Conservation (phyloP, 2,888 invertebrate genomes). For the Dynastes hyllus region DNA sequence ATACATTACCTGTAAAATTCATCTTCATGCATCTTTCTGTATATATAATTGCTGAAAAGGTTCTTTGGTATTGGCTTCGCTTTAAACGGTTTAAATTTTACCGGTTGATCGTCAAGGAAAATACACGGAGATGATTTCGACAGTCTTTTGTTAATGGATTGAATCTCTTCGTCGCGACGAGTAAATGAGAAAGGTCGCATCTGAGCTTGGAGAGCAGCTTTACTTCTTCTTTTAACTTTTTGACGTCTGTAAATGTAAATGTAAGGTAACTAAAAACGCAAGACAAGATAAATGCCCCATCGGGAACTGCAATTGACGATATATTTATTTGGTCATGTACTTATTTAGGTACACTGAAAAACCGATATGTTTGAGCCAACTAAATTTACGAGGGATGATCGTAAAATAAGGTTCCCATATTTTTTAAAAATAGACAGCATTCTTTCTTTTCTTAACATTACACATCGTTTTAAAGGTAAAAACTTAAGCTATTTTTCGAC, state of each 20-base stretch:
- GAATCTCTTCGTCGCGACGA: constrained; percentile 71
- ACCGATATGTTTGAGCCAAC: too few relatives aligned
- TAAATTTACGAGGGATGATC: too few relatives aligned
- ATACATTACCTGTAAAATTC: constrained; percentile 80
- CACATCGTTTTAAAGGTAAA: too few relatives aligned
- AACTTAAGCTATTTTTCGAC: too few relatives aligned
- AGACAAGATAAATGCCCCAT: too few relatives aligned
- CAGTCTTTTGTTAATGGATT: constrained; percentile 65
- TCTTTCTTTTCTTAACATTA: too few relatives aligned
- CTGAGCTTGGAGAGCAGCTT: constrained; percentile 76
- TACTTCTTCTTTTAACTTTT: constrained; percentile 76
- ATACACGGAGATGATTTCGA: constrained; percentile 69
- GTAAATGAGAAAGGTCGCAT: constrained; percentile 81
- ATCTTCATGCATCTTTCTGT: constrained; percentile 81
- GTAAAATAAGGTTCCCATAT: too few relatives aligned
- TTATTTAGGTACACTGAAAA: too few relatives aligned
- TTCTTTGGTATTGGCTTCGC: constrained; percentile 82
- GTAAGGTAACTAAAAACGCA: background rate
- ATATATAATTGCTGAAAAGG: constrained; percentile 81
- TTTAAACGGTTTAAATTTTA: constrained; percentile 75
- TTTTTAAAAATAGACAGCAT: too few relatives aligned
- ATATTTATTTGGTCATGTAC: too few relatives aligned
- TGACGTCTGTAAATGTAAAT: constrained; percentile 72
- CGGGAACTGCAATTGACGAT: too few relatives aligned
- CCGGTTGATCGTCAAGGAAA: constrained; percentile 64